A percentile compares a stretch with the other conserved stretches of the same genome.
Conservation (phyloP, 2,113 vertebrate genomes). For the Panurus biarmicus region DNA sequence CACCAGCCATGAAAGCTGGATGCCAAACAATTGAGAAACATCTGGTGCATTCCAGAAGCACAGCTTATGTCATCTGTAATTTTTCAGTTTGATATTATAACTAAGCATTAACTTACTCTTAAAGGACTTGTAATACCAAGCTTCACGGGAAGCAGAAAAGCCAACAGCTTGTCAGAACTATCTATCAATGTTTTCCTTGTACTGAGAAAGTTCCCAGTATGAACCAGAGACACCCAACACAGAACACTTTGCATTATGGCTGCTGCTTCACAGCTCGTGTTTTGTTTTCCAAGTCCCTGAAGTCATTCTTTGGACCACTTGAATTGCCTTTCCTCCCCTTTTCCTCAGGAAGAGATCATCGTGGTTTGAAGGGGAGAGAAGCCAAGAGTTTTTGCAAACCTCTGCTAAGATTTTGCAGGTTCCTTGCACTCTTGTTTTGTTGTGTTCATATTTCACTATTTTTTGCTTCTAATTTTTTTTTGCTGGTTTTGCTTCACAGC, state of each 20-base stretch:
- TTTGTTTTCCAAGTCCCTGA: background rate
- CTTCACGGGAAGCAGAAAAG: background rate
- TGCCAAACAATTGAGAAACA: conserved; percentile 1
- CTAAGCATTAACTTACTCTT: background rate
- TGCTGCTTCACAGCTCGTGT: background rate
- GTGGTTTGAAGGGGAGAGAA: background rate
- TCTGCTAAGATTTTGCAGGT: background rate
- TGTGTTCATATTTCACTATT: background rate
- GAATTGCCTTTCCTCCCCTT: background rate
- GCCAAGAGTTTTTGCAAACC: background rate
- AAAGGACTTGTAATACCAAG: background rate
- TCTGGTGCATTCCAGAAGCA: background rate
- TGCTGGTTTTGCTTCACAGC: background rate
- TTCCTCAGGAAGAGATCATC: background rate
- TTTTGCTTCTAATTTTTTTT: background rate
- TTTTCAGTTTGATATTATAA: conserved; percentile 1
- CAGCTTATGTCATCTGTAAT: background rate
- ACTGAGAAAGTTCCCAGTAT: background rate
- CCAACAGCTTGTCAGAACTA: background rate
- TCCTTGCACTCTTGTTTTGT: background rate
- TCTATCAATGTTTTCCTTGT: background rate
- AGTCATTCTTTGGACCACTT: background rate
- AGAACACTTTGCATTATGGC: background rate
- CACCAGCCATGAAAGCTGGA: background rate
- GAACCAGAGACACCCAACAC: background rate